These are phyloP conservation scores for Drosophila parthenogenetica DNA, from an alignment of 2,888 invertebrate species.

Conservation along the genomic window DNA sequence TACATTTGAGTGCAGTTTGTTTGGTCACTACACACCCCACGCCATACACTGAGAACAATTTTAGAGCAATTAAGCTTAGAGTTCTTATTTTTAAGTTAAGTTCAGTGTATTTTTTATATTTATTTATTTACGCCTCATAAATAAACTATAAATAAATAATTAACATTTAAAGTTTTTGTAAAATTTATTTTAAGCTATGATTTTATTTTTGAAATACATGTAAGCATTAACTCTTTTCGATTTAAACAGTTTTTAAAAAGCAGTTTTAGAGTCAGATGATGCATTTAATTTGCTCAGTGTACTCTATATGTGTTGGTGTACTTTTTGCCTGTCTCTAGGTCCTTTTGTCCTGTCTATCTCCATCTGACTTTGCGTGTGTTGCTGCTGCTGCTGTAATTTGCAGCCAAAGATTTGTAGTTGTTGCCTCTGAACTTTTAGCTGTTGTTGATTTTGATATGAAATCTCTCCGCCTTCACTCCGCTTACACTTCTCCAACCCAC, in stretches of 20 bases:
- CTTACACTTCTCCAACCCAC: background rate
- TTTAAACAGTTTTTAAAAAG: too few species aligned
- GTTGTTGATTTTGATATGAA: conserved; percentile 69
- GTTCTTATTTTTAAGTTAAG: background rate
- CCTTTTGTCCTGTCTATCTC: conserved; percentile 25
- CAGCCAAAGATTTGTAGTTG: conserved; percentile 56
- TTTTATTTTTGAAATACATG: too few species aligned
- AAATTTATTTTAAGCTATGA: too few species aligned
- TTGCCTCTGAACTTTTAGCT: conserved; percentile 65
- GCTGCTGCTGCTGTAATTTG: conserved; percentile 56
- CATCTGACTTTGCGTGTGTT: conserved; percentile 53
- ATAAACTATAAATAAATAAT: too few species aligned
- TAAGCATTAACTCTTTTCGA: too few species aligned
- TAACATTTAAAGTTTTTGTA: too few species aligned
- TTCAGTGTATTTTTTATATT: too few species aligned
- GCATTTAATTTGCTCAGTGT: background rate
- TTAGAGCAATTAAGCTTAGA: background rate
- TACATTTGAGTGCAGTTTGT: conserved; percentile 62
- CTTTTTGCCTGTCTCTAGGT: conserved; percentile 28
- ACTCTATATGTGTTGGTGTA: conserved; percentile 25
- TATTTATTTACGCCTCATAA: too few species aligned
- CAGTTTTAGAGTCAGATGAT: too few species aligned
- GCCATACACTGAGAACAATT: background rate
- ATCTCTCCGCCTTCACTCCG: conserved; percentile 25
- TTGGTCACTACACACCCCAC: conserved; percentile 27